Percentiles rank a stretch among this genome's conserved stretches.
phyloP scores from a whole-genome alignment of 1,140 invertebrate genomes.

The Diorhabda carinulata region DNA sequence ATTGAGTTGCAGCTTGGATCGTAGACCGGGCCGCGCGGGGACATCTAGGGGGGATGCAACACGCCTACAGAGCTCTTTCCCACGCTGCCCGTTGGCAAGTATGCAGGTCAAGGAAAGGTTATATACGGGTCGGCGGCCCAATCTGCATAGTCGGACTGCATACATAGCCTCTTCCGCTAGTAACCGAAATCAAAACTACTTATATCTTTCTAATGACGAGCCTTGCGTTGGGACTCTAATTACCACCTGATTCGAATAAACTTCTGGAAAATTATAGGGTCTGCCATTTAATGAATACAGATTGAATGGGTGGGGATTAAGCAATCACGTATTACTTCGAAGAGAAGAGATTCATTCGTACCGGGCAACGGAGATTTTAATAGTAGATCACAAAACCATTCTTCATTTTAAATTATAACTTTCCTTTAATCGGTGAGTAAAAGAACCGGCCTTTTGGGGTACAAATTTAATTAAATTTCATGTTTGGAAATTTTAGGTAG shows the following conservation, averaged over 20 bases:
- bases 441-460: not conserved
- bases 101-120: slow-evolving; percentile 51
- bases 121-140: slow-evolving; percentile 47
- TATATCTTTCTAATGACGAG: not conserved
- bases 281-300: slow-evolving; percentile 25
- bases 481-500: not conserved
- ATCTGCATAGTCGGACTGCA: slow-evolving; percentile 35
- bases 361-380: slow-evolving; percentile 22
- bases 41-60: slow-evolving; percentile 39
- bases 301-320: slow-evolving; percentile 16
- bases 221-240: slow-evolving; percentile 21
- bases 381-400: slow-evolving; percentile 23
- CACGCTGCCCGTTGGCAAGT: slow-evolving; percentile 49
- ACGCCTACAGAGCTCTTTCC: slow-evolving; percentile 48
- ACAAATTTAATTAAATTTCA: slow-evolving; percentile 4
- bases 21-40: slow-evolving; percentile 33
- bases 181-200: slow-evolving; percentile 15
- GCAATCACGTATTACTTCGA: slow-evolving; percentile 10
- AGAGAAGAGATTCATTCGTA: not conserved
- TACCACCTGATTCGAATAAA: slow-evolving; percentile 30
- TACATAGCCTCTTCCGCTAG: slow-evolving; percentile 26
- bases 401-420: slow-evolving; percentile 13
- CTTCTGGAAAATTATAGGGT: slow-evolving; percentile 36
- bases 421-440: not conserved
- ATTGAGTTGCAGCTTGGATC: slow-evolving; percentile 47